phyloP scores from a whole-genome alignment of 2,113 vertebrate genomes.

The Prunella fulvescens region DNA sequence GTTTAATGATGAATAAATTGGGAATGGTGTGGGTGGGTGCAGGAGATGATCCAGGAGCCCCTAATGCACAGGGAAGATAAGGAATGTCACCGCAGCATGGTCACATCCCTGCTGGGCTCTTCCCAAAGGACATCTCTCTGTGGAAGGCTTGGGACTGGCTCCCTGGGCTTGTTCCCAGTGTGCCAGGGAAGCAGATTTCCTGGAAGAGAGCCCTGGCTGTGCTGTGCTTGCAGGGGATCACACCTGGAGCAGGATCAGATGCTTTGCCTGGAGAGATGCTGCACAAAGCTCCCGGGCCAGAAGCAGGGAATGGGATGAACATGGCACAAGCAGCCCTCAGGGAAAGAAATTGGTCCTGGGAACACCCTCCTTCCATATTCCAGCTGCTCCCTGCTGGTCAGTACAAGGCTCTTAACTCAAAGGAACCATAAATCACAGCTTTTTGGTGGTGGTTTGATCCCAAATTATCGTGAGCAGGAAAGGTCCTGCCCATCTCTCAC shows the following conservation, averaged over 20 bases:
- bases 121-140: neutral
- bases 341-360: neutral
- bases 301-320: neutral
- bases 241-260: neutral
- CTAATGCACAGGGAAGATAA: neutral
- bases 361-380: neutral
- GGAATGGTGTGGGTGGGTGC: neutral
- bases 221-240: neutral
- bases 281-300: neutral
- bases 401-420: neutral
- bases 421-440: neutral
- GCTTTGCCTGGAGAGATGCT: neutral
- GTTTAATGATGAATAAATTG: neutral
- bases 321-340: neutral
- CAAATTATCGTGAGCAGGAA: accelerated
- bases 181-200: neutral
- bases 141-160: neutral
- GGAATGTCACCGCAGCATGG: accelerated
- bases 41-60: neutral
- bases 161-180: neutral
- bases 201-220: neutral
- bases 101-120: neutral
- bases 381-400: neutral
- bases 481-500: neutral
- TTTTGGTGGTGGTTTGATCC: neutral